Evolutionary conservation across 2,797 vertebrate species (phyloP), one percentile per base, ranked within the genome.

Genomic region (Cephalopachus bancanus): DNA sequence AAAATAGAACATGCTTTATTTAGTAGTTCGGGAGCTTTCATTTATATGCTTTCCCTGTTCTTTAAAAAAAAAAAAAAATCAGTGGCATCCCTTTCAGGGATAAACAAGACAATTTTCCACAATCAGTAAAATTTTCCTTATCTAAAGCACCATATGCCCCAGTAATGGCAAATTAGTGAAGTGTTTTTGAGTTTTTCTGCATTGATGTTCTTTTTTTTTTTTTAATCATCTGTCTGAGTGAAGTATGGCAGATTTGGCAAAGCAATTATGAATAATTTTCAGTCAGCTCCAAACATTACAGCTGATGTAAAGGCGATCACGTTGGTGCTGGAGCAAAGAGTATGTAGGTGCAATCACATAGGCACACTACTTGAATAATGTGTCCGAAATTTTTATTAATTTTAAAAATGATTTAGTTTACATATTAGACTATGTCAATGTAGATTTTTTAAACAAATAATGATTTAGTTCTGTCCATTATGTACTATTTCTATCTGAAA

Each of bases 101-200:
- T 28, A 89, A 96, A 89, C 20, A 83, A 64, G 49, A 5, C n/a
- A 75, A 75, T 90, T 92, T 91, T 85, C 17, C 10, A 75, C 60
- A 81, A 80, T 91, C 67, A 94, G 53, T 33, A 81, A 69, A 88
- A 9, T 80, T 59, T 78, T 59, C 19, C 44, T 83, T 79, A 57
- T 85, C 16, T 67, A 65, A 89, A 93, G 12, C 30, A 80, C 15
- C 19, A 55, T 15, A 33, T 44, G 3, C 15, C 5, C 17, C 17
- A 44, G 53, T 72, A 83, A 62, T 30, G 5, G 17, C 37, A 80
- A 88, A 78, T 83, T 76, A 83, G 5, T 62, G 14, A 85, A 49
- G 57, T 64, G 26, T 4, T 81, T 88, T 60, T 83, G 20, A 55
- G 0, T 80, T 55, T 8, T 59, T 94, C n/a, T 69, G 20, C 69